Evolutionary conservation across 53 echinoderm and acorn worm genomes (phyloP), one percentile per base, ranked within the genome.

Genomic region (Hippasteria phrygiana): DNA sequence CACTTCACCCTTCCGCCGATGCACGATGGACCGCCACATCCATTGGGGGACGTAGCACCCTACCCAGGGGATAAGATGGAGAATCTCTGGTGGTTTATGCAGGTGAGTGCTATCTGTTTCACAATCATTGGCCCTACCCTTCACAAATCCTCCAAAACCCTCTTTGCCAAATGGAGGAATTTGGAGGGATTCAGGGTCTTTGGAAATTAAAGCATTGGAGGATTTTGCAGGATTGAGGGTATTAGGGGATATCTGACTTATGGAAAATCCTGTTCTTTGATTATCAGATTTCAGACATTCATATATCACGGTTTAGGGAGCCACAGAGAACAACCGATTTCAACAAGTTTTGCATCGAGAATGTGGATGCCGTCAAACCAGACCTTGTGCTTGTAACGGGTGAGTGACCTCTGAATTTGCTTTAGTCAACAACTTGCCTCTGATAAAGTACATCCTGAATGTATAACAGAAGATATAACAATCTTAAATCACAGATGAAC

Each of bases 31-130:
- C 93, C 91, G 33, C 92, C 90, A 14, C 98, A 98, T 59, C 94
- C 92, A 0, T 76, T 50, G 27, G 90, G 95, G 38, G 88, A 94
- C 40, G 37, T 56, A 22, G 74, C 95, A 0, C 98, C 98, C 1
- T 98, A 80, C 82, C 98, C 98, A 27, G 98, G 94, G 27, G 91
- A 67, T 37, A 93, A 90, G 2, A 84, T 90, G 70, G 98, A 98
- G 8, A 98, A 98, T 62, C 55, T 98, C 10, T 98, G 93, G 94
- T 98, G 98, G 98, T 98, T 98, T 77, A 69, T 98, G 28, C 98
- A 98, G 41, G 98, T 98, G 72, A 91, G 95, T 93, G 51, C n/a
- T n/a, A n/a, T n/a, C n/a, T n/a, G n/a, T n/a, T n/a, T n/a, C n/a
- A n/a, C n/a, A n/a, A n/a, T n/a, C n/a, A n/a, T n/a, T n/a, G n/a